Conservation (phyloP, 2,113 vertebrate species). For the Xiphorhynchus elegans region DNA sequence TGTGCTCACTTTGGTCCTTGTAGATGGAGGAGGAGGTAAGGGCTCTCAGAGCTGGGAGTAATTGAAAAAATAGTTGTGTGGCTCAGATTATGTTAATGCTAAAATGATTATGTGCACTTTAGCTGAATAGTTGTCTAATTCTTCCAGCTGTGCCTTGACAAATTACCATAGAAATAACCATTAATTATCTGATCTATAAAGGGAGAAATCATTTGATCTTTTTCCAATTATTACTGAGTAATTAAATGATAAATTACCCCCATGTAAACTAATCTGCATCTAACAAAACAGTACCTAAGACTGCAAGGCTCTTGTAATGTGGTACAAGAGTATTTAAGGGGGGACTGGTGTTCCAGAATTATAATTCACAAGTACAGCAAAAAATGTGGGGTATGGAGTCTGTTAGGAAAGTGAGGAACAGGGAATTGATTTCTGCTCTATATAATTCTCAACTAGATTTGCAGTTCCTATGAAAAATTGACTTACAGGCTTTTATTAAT, state of each 20-base stretch:
- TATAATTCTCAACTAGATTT: neutral
- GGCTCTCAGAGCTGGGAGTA: neutral
- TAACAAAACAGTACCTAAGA: neutral
- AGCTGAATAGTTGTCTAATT: slow-evolving; percentile 43
- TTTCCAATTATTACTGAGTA: slow-evolving; percentile 40
- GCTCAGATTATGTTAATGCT: neutral
- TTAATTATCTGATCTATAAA: slow-evolving; percentile 62
- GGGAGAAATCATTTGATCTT: slow-evolving; percentile 44
- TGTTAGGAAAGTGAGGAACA: neutral
- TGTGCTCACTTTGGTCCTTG: neutral
- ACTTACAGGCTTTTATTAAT: neutral
- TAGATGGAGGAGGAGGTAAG: neutral
- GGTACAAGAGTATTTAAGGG: neutral
- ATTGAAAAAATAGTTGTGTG: neutral
- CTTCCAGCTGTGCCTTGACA: slow-evolving; percentile 46
- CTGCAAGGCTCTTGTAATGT: neutral
- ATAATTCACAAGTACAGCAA: neutral
- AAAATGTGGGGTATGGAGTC: neutral
- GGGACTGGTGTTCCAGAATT: neutral
- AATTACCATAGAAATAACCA: slow-evolving; percentile 56
- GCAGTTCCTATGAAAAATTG: neutral
- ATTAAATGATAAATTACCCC: slow-evolving; percentile 58
- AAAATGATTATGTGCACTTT: slow-evolving; percentile 45
- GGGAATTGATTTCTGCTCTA: neutral
- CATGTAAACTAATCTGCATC: slow-evolving; percentile 28